Evolutionary conservation across 2,888 invertebrate species (phyloP).

Genomic region (Phasia obesa): DNA sequence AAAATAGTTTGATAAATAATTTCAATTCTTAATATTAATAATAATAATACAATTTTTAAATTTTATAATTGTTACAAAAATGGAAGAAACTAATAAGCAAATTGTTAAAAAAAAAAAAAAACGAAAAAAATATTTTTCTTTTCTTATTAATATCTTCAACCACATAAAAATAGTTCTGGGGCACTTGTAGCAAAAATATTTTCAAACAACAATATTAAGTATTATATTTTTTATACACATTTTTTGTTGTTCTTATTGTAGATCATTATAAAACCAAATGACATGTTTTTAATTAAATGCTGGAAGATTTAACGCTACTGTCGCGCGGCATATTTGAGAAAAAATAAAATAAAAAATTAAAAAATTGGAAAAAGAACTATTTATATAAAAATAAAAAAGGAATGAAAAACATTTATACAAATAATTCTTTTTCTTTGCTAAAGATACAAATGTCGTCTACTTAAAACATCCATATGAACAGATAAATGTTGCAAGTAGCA

Average conservation of each 20-base stretch:
- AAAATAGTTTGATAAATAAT: too few relatives aligned
- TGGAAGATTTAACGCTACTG: conserved; percentile 78
- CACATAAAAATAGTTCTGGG: conserved; percentile 14
- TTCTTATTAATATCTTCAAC: too few relatives aligned
- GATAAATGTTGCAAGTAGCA: conserved; percentile 29
- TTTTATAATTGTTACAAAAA: too few relatives aligned
- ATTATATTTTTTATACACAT: conserved; percentile 39
- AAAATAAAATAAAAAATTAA: conserved; percentile 20
- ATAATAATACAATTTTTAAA: too few relatives aligned
- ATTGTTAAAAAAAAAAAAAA: too few relatives aligned
- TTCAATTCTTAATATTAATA: too few relatives aligned
- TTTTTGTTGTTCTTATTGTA: conserved; percentile 62
- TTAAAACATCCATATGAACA: neutral
- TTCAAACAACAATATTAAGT: conserved; percentile 57
- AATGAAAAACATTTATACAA: conserved; percentile 13
- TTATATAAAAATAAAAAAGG: conserved; percentile 21
- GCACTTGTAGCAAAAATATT: conserved; percentile 47
- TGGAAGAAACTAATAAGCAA: too few relatives aligned
- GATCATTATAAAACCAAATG: conserved; percentile 70
- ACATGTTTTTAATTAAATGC: conserved; percentile 81
- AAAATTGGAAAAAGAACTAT: conserved; percentile 4
- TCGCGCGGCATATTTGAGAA: conserved; percentile 59
- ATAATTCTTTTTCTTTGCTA: conserved; percentile 41
- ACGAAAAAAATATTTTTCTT: too few relatives aligned
- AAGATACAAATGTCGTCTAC: conserved; percentile 38